phyloP scores from a whole-genome alignment of 2,113 vertebrate genomes.

The Lasiurus cinereus region DNA sequence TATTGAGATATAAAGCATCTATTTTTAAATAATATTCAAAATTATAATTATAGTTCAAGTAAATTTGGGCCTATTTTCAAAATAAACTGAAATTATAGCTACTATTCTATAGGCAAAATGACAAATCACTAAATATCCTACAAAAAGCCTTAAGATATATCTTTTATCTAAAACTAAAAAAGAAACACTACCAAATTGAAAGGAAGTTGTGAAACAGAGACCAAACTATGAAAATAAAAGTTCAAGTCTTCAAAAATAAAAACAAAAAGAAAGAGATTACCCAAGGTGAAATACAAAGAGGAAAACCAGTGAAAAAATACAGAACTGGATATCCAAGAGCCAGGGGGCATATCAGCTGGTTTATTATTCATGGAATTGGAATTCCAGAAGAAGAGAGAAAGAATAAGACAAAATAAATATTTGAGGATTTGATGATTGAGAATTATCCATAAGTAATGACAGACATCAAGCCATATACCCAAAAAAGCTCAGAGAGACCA shows the following conservation, averaged over 20 bases:
- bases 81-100: neutral
- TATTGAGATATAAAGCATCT: neutral
- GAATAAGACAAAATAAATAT: slow-evolving; percentile 19
- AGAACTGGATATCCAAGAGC: neutral
- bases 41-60: slow-evolving; percentile 20
- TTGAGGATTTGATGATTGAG: neutral
- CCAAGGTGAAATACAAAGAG: slow-evolving; percentile 16
- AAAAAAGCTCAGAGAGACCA: slow-evolving; percentile 9
- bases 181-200: neutral
- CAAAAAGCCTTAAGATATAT: neutral
- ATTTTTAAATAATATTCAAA: slow-evolving; percentile 50
- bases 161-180: neutral
- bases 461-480: neutral
- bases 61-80: slow-evolving; percentile 22
- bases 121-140: neutral
- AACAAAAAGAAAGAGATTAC: neutral
- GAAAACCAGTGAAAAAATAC: neutral
- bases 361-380: neutral
- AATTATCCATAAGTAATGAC: slow-evolving; percentile 21
- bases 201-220: neutral
- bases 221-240: slow-evolving; percentile 27
- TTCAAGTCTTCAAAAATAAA: neutral
- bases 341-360: neutral
- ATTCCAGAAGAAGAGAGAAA: slow-evolving; percentile 30
- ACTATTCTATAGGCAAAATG: neutral